Evolutionary conservation across 1,140 invertebrate species (phyloP).

Genomic region (Drosophila lini): DNA sequence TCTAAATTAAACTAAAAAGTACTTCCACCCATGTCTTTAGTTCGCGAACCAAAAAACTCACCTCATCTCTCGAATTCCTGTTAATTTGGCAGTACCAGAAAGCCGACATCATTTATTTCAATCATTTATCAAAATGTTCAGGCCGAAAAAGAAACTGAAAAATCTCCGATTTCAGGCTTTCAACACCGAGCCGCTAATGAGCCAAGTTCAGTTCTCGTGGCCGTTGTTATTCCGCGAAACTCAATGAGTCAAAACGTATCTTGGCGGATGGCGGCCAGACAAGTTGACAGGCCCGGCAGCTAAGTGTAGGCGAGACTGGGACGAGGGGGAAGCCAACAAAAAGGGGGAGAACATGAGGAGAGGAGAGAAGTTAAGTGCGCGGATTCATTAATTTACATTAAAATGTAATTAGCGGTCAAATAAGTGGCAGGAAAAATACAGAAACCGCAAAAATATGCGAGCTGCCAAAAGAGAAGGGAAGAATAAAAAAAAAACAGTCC

Average conservation of each 20-base stretch:
- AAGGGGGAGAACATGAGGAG: neutral
- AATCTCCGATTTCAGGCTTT: constrained; percentile 52
- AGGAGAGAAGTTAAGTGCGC: constrained; percentile 65
- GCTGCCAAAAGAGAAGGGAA: constrained; percentile 23
- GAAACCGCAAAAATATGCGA: constrained; percentile 65
- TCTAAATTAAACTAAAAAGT: neutral
- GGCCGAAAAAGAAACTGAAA: constrained; percentile 38
- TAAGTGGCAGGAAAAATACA: constrained; percentile 58
- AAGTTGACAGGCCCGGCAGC: constrained; percentile 59
- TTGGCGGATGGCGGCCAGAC: constrained; percentile 40
- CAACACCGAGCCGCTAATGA: constrained; percentile 67
- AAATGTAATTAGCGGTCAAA: constrained; percentile 78
- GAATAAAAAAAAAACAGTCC: constrained; percentile 1
- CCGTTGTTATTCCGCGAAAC: constrained; percentile 41
- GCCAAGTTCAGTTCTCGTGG: constrained; percentile 57
- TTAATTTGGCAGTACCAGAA: constrained; percentile 42
- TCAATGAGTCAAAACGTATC: constrained; percentile 52
- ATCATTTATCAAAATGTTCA: constrained; percentile 73
- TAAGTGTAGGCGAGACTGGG: neutral
- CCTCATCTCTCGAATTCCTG: constrained; percentile 32
- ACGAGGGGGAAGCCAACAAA: neutral
- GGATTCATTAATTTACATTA: constrained; percentile 80
- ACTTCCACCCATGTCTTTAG: neutral
- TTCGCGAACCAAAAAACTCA: constrained; percentile 4
- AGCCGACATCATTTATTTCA: constrained; percentile 70